A percentile compares a stretch with the other conserved stretches of the same genome.
Evolutionary conservation across 2,113 vertebrate species (phyloP).

Genomic region (Rhinopithecus roxellana): DNA sequence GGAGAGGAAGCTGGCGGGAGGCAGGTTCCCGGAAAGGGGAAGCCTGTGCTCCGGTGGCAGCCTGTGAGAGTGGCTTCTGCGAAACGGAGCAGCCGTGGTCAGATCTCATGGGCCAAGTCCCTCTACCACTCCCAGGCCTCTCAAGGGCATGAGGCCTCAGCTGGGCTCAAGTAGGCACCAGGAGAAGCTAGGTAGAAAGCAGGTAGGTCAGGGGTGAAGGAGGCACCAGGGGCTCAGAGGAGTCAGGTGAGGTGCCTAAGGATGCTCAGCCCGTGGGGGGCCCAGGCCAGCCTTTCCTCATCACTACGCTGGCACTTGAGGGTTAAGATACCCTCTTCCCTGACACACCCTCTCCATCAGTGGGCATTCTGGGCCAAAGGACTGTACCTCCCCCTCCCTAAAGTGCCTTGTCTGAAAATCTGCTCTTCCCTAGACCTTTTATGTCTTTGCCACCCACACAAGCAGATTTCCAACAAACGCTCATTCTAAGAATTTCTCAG

Average conservation of each 20-base stretch:
- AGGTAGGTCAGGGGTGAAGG: background rate
- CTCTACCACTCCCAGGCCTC: background rate
- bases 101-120: background rate
- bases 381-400: background rate
- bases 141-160: background rate
- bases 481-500: conserved; percentile 61
- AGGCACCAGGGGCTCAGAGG: background rate
- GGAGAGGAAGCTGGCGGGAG: conserved; percentile 54
- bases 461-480: conserved; percentile 59
- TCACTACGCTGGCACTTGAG: accelerated
- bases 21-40: conserved; percentile 64
- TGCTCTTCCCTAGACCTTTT: background rate
- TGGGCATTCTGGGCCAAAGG: background rate
- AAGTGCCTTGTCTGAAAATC: background rate
- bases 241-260: accelerated
- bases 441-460: conserved; percentile 50
- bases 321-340: background rate
- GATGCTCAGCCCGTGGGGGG: accelerated
- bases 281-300: background rate
- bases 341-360: accelerated
- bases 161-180: background rate
- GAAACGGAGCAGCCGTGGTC: background rate
- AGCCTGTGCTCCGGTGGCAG: background rate
- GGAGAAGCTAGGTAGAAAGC: background rate
- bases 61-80: background rate